Percentiles rank a stretch among this genome's conserved stretches.
These are phyloP conservation scores for Clusia tigrina DNA, from an alignment of 2,888 invertebrate genomes.

Conservation along the genomic window DNA sequence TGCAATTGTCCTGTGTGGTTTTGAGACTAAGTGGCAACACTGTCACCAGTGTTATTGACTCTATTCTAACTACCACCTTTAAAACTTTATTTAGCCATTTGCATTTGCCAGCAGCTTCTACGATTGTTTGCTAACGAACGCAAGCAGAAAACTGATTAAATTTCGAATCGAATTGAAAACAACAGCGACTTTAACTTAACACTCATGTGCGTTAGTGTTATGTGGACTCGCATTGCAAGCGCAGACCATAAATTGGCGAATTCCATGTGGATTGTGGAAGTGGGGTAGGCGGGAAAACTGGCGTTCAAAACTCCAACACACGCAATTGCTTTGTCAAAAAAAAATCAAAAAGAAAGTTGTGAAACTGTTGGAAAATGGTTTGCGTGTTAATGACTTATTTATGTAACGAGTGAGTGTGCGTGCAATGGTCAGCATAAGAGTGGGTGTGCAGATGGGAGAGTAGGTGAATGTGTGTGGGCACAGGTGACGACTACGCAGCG, in stretches of 20 bases:
- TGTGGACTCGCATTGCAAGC: no score
- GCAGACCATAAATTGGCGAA: no score
- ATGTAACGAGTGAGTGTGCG: not conserved
- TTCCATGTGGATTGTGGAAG: no score
- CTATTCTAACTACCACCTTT: not conserved
- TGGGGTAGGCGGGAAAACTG: no score
- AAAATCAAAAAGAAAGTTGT: not conserved
- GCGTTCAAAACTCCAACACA: not conserved
- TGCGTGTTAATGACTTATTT: not conserved
- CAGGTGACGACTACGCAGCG: no score
- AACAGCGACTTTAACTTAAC: not conserved
- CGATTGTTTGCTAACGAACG: constrained; percentile 8
- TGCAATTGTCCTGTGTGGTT: not conserved
- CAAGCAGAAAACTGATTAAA: constrained; percentile 4
- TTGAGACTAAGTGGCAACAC: not conserved
- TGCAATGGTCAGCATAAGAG: not conserved
- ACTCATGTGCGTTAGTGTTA: not conserved
- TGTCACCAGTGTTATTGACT: not conserved
- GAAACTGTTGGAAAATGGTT: constrained; percentile 6
- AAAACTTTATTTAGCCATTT: not conserved
- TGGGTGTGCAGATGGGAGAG: not conserved
- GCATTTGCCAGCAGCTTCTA: not conserved
- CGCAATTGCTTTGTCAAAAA: not conserved
- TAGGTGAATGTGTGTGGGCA: not conserved
- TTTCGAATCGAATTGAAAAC: constrained; percentile 6